These are phyloP conservation scores for Solenopsis invicta DNA, from an alignment of 1,140 invertebrate genomes.

Conservation along the genomic window DNA sequence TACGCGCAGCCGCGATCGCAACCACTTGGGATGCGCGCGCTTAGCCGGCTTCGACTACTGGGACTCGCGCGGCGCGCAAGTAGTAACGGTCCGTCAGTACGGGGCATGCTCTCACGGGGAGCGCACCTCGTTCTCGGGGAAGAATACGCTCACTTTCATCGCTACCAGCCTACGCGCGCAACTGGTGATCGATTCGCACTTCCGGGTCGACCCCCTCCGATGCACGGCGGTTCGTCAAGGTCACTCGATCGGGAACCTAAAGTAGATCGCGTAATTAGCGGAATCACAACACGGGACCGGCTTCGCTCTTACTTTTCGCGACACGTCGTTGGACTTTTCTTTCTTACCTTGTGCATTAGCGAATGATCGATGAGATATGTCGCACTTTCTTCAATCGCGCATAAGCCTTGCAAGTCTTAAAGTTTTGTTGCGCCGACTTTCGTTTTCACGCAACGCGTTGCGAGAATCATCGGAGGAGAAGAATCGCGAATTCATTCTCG, in stretches of 20 bases:
- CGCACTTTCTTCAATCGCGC: neutral
- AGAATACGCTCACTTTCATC: slow-evolving; percentile 26
- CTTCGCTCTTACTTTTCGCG: neutral
- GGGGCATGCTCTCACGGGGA: slow-evolving; percentile 78
- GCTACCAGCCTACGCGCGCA: slow-evolving; percentile 71
- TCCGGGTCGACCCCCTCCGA: slow-evolving; percentile 70
- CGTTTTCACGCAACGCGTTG: slow-evolving; percentile 16
- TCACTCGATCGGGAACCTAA: slow-evolving; percentile 59
- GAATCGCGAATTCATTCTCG: slow-evolving; percentile 27
- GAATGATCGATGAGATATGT: slow-evolving; percentile 34
- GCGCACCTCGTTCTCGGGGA: slow-evolving; percentile 67
- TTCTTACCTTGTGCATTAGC: neutral
- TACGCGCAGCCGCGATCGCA: slow-evolving; percentile 75
- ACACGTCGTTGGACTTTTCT: neutral
- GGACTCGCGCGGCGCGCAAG: slow-evolving; percentile 10
- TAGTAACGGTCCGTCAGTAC: slow-evolving; percentile 75
- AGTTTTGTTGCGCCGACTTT: slow-evolving; percentile 37
- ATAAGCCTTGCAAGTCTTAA: neutral
- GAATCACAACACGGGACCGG: neutral
- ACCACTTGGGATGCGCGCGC: slow-evolving; percentile 39
- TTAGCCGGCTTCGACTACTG: slow-evolving; percentile 28
- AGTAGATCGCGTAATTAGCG: slow-evolving; percentile 40
- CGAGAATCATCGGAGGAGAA: slow-evolving; percentile 17
- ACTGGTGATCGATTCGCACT: slow-evolving; percentile 79
- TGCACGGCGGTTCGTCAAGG: slow-evolving; percentile 63